A percentile compares a stretch with the other conserved stretches of the same genome.
These are phyloP conservation scores for Galaxea fascicularis DNA, from an alignment of 92 coral and sea anemone species.

Conservation along the genomic window DNA sequence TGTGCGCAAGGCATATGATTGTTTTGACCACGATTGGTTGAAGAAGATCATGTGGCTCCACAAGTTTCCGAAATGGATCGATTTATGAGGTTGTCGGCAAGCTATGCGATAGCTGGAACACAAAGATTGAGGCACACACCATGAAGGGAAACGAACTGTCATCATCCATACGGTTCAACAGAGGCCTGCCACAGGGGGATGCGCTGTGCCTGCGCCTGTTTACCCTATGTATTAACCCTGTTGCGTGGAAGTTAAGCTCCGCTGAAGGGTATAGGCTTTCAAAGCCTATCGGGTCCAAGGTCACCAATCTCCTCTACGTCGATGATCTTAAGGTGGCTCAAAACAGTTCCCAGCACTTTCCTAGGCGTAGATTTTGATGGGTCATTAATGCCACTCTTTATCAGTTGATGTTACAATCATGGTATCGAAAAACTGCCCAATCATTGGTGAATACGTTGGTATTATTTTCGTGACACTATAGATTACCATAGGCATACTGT, in stretches of 20 bases:
- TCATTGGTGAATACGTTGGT: too few species aligned
- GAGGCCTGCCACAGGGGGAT: conserved; percentile 61
- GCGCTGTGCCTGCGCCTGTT: conserved; percentile 50
- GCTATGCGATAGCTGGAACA: conserved; percentile 62
- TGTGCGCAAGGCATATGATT: conserved; percentile 56
- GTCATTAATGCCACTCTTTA: too few species aligned
- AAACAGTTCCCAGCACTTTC: too few species aligned
- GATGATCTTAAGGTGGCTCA: conserved; percentile 46
- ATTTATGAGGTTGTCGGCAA: conserved; percentile 37
- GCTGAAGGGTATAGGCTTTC: conserved; percentile 65
- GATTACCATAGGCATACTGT: too few species aligned
- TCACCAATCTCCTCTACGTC: conserved; percentile 55
- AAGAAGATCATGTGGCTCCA: conserved; percentile 58
- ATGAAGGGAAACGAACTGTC: conserved; percentile 52
- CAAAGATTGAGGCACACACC: conserved; percentile 41
- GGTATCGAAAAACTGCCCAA: too few species aligned
- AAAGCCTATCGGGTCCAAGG: conserved; percentile 52
- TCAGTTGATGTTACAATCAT: too few species aligned
- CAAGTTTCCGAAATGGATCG: conserved; percentile 59
- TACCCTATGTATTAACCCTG: conserved; percentile 8
- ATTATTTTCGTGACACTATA: too few species aligned
- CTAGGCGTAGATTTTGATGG: too few species aligned
- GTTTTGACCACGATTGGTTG: conserved; percentile 49
- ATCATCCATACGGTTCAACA: conserved; percentile 45
- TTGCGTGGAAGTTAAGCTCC: too few species aligned